Evolutionary conservation across 2,888 invertebrate genomes (phyloP), one percentile per base, ranked within the genome.

Genomic region (Cantharis lateralis): DNA sequence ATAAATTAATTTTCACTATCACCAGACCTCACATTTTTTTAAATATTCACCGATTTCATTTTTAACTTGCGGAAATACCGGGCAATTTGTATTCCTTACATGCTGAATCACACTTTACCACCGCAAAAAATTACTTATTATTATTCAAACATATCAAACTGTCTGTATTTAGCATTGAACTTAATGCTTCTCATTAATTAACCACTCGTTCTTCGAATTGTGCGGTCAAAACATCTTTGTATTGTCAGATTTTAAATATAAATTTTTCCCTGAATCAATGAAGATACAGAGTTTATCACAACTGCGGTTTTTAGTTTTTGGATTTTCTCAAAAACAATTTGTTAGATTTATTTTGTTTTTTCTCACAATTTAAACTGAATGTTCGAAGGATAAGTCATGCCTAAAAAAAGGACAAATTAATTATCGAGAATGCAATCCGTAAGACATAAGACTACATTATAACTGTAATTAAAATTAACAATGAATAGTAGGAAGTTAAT

Each of bases 1-100:
- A 81, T 81, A 81, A 83, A 83, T 83, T 83, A 82, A 82, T 83
- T 82, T 82, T 80, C 79, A 82, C 48, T 48, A 48, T 48, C 48
- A n/a, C 9, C 13, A 48, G n/a, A 48, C 48, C n/a, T 48, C 9
- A n/a, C n/a, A 48, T 48, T 79, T 81, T 78, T 82, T 83, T 82
- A 80, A 80, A 64, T n/a, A 24, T 20, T 64, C 13, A n/a, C 20
- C 7, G 7, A n/a, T 24, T 20, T 66, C 15, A 18, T 66, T 13
- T 20, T 66, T 66, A 66, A 18, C 2, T 66, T 66, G 64, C 77
- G 77, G 77, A 77, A 77, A 77, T 77, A 71, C 68, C 32, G 61
- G 18, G 9, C 66, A 66, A 18, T 74, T 71, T 77, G 63, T 71
- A 64, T 71, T 68, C 62, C 24, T 63, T 70, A 13, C 20, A 18